A percentile compares a stretch with the other conserved stretches of the same genome.
Evolutionary conservation across 2,113 vertebrate genomes (phyloP).

Genomic region (Ceratotherium simum): DNA sequence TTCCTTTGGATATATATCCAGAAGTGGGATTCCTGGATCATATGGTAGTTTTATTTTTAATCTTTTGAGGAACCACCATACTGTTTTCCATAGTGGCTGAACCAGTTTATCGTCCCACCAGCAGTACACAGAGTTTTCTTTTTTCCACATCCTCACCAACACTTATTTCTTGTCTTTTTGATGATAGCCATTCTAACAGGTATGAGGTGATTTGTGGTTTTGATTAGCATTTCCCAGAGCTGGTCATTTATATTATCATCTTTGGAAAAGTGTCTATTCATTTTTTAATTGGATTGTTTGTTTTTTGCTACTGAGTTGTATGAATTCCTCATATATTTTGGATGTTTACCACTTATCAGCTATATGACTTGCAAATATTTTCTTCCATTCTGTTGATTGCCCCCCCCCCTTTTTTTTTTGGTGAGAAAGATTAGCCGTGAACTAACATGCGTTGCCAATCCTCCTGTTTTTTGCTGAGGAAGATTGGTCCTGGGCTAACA

Average conservation of each 20-base stretch:
- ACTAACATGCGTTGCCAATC: too few relatives aligned
- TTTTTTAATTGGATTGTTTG: not conserved
- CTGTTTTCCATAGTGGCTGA: not conserved
- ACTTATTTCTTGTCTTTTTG: not conserved
- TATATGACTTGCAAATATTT: not conserved
- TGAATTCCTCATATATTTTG: not conserved
- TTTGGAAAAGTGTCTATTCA: not conserved
- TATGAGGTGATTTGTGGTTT: not conserved
- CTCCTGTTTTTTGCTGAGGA: too few relatives aligned
- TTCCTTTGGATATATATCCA: not conserved
- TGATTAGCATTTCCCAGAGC: not conserved
- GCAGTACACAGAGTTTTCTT: not conserved
- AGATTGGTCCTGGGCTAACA: too few relatives aligned
- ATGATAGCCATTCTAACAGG: not conserved
- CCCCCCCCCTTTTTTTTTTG: not conserved
- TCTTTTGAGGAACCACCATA: not conserved
- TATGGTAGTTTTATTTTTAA: not conserved
- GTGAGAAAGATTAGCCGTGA: too few relatives aligned
- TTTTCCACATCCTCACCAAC: not conserved
- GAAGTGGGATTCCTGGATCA: not conserved
- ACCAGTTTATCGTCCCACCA: not conserved
- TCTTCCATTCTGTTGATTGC: not conserved
- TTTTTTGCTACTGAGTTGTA: not conserved
- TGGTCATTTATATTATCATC: not conserved
- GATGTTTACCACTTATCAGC: not conserved